Percentiles rank a stretch among this genome's conserved stretches.
Evolutionary conservation across 2,113 vertebrate species (phyloP).

Genomic region (Pomatorhinus ruficollis): DNA sequence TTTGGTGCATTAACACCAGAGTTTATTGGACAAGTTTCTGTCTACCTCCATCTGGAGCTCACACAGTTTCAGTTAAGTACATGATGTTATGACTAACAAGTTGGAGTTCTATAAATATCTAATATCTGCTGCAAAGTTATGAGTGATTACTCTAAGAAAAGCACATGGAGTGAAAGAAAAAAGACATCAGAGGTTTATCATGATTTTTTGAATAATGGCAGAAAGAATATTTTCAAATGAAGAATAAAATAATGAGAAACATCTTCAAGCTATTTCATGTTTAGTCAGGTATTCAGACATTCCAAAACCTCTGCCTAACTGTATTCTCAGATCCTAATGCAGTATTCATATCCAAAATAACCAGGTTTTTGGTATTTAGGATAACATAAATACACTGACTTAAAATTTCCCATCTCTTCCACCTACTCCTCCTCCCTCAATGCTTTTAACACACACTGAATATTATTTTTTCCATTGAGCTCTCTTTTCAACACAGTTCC

Average conservation of each 20-base stretch:
- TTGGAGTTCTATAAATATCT: conserved; percentile 8
- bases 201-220: not conserved
- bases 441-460: conserved; percentile 49
- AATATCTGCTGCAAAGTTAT: not conserved
- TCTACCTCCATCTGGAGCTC: conserved; percentile 20
- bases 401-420: conserved; percentile 42
- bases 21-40: not conserved
- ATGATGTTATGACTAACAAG: conserved; percentile 13
- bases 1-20: not conserved
- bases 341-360: conserved; percentile 26
- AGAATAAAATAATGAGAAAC: not conserved
- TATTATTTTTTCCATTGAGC: conserved; percentile 61
- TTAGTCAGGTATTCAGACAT: not conserved
- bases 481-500: conserved; percentile 38
- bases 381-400: conserved; percentile 44
- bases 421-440: conserved; percentile 27
- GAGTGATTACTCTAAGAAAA: not conserved
- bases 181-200: not conserved
- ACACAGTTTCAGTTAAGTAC: not conserved
- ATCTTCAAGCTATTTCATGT: not conserved
- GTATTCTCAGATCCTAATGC: not conserved
- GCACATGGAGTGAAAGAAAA: not conserved
- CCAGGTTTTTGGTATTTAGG: not conserved
- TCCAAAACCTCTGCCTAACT: not conserved
- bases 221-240: not conserved